phyloP scores from a whole-genome alignment of 1,140 invertebrate genomes.

The Steinernema khuongi region DNA sequence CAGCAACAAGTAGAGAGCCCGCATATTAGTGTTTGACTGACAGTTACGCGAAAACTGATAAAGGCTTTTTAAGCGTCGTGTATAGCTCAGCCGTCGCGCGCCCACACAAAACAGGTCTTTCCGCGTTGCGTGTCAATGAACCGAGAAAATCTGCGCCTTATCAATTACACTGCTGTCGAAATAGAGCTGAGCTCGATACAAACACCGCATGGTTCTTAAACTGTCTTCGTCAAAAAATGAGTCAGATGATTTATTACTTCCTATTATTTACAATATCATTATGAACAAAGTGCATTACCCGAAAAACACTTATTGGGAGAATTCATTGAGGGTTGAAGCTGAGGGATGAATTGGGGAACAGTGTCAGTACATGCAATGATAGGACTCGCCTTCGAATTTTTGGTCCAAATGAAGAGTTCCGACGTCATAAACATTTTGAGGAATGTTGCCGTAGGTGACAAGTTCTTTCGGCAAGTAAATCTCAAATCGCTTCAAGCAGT shows the following conservation, averaged over 20 bases:
- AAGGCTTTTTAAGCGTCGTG: not conserved
- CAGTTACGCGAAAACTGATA: constrained; percentile 9
- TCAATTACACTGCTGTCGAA: constrained; percentile 8
- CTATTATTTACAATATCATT: constrained; percentile 14
- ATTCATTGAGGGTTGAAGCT: no score
- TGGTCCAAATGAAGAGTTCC: not conserved
- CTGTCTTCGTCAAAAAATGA: not conserved
- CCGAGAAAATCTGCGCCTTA: not conserved
- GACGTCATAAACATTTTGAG: not conserved
- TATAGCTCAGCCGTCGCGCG: not conserved
- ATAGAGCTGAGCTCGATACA: not conserved
- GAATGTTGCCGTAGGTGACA: not conserved
- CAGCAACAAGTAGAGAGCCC: not conserved
- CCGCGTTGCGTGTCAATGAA: constrained; percentile 12
- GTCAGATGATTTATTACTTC: constrained; percentile 12
- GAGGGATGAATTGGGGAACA: no score
- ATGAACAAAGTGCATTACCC: not conserved
- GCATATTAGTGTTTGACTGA: not conserved
- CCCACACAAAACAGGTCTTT: not conserved
- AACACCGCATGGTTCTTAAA: not conserved
- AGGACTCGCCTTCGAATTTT: constrained; percentile 6
- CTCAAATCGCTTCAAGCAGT: not conserved
- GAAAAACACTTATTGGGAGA: not conserved
- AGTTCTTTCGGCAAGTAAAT: not conserved
- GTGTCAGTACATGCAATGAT: constrained; percentile 6